Percentiles rank a stretch among this genome's conserved stretches.
These are phyloP conservation scores for Todus mexicanus DNA, from an alignment of 2,797 vertebrate genomes.

Conservation along the genomic window DNA sequence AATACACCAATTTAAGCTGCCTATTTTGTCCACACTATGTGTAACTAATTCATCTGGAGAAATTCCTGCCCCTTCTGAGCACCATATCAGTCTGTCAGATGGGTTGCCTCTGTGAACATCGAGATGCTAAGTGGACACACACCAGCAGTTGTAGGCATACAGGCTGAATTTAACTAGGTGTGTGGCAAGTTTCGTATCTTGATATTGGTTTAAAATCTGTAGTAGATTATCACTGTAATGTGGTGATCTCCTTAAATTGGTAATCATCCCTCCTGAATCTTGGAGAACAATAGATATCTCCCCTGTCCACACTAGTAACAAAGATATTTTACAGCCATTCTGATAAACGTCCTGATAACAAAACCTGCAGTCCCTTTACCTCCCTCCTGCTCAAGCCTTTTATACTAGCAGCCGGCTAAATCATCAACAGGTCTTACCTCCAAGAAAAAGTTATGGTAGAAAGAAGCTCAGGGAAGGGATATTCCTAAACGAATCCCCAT, in stretches of 20 bases:
- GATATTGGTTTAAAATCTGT: neutral
- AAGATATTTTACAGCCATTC: neutral
- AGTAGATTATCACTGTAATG: neutral
- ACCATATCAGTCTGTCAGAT: accelerated
- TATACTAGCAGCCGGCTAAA: neutral
- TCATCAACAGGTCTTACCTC: neutral
- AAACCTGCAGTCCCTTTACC: neutral
- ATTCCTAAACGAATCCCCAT: neutral
- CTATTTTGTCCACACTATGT: accelerated
- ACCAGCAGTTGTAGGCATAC: neutral
- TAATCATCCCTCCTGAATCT: neutral
- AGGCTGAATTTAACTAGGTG: neutral
- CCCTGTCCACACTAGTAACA: neutral
- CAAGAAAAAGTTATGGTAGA: neutral
- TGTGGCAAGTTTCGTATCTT: neutral
- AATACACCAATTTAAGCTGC: neutral
- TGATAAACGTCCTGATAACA: neutral
- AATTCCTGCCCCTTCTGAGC: neutral
- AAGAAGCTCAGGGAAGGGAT: neutral
- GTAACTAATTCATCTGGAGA: neutral
- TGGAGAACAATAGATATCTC: neutral
- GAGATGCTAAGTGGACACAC: neutral
- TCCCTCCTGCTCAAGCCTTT: neutral
- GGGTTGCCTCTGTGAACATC: neutral
- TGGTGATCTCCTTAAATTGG: neutral